Evolutionary conservation across 2,797 vertebrate species (phyloP).

Genomic region (Acanthiza pusilla): DNA sequence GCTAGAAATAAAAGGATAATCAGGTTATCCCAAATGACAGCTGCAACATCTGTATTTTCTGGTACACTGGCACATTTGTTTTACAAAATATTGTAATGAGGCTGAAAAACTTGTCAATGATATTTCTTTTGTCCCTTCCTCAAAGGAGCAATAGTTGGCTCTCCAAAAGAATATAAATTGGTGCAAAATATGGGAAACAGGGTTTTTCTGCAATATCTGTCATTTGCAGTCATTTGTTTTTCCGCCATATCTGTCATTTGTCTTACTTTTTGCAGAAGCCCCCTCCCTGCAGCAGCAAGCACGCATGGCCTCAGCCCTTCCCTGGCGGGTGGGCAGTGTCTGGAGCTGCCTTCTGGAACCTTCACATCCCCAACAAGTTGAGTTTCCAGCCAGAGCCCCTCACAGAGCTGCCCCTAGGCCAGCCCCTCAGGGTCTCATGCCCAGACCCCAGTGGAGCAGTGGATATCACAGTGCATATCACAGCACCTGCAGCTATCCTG

Average conservation of each 20-base stretch:
- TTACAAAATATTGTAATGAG: conserved; percentile 69
- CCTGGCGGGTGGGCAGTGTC: fast-evolving
- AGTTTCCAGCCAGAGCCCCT: background rate
- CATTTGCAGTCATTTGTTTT: background rate
- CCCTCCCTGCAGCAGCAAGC: background rate
- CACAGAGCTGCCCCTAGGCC: fast-evolving
- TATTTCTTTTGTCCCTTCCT: conserved; percentile 54
- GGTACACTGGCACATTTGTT: conserved; percentile 68
- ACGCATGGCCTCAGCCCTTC: background rate
- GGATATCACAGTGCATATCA: background rate
- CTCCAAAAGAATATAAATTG: conserved; percentile 36
- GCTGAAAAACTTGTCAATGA: conserved; percentile 56
- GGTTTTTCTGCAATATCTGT: background rate
- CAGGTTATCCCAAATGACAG: conserved; percentile 75
- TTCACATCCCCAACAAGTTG: fast-evolving
- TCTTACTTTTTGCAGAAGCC: background rate
- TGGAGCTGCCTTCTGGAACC: background rate
- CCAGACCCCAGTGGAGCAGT: fast-evolving
- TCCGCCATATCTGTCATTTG: background rate
- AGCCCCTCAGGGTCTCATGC: fast-evolving
- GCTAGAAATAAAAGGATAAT: conserved; percentile 74
- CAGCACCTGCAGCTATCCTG: background rate
- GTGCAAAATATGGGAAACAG: background rate
- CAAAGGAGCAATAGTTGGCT: conserved; percentile 14
- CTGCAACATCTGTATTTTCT: conserved; percentile 76